These are phyloP conservation scores for Sinocyclocheilus rhinocerous DNA, from an alignment of 2,113 vertebrate species.

Conservation along the genomic window DNA sequence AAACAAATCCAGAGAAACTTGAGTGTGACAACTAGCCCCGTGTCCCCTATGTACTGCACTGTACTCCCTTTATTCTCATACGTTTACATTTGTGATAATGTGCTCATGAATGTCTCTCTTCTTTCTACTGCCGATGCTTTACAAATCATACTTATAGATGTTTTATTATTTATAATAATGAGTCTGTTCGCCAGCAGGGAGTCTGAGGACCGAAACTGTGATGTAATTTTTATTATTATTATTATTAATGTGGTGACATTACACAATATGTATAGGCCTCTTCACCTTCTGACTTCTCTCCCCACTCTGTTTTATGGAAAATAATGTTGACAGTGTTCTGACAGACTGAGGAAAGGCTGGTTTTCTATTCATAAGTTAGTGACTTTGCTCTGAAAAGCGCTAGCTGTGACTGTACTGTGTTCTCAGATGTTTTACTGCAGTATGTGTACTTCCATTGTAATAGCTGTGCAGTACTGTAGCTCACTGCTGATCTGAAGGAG, in stretches of 20 bases:
- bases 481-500: background rate
- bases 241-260: too few species aligned
- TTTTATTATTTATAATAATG: background rate
- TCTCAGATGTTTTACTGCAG: background rate
- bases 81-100: too few species aligned
- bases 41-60: too few species aligned
- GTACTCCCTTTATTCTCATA: too few species aligned
- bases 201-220: background rate
- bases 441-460: background rate
- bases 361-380: background rate
- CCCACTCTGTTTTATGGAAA: too few species aligned
- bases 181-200: background rate
- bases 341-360: background rate
- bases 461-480: background rate
- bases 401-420: background rate
- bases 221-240: too few species aligned
- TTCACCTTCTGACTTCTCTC: too few species aligned
- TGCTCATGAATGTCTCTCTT: background rate
- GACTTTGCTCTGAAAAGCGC: background rate
- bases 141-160: background rate
- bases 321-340: too few species aligned
- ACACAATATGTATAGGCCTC: too few species aligned
- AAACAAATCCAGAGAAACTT: too few species aligned
- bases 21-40: too few species aligned
- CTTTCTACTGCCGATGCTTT: background rate